Evolutionary conservation across 2,888 invertebrate genomes (phyloP).

Genomic region (Chalcosyrphus nemorum): DNA sequence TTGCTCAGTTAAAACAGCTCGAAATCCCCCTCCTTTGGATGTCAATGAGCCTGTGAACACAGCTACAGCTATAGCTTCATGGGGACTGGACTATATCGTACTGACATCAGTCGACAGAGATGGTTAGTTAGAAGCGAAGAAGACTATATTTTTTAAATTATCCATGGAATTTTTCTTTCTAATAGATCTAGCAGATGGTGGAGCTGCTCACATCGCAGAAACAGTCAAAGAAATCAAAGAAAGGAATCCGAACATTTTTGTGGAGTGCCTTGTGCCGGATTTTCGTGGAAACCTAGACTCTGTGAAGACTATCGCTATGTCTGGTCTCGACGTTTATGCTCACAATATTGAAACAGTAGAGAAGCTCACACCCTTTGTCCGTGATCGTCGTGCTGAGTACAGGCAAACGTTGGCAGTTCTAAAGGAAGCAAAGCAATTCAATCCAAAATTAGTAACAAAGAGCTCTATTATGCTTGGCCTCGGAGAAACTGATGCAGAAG

Average conservation of each 20-base stretch:
- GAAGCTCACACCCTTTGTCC: conserved; percentile 92
- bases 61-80: conserved; percentile 94
- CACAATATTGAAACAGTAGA: conserved; percentile 99
- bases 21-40: conserved; percentile 94
- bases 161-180: no score
- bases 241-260: conserved; percentile 92
- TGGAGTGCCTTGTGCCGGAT: conserved; percentile 98
- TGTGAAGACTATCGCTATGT: conserved; percentile 88
- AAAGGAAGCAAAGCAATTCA: conserved; percentile 90
- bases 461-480: conserved; percentile 99
- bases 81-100: conserved; percentile 99
- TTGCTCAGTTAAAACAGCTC: conserved; percentile 98
- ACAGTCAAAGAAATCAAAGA: conserved; percentile 94
- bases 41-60: conserved; percentile 95
- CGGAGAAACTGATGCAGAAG: conserved; percentile 93
- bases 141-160: no score
- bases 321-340: conserved; percentile 97
- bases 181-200: conserved; percentile 96
- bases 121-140: conserved; percentile 84
- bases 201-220: conserved; percentile 95
- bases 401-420: conserved; percentile 94
- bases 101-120: conserved; percentile 99
- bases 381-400: conserved; percentile 96
- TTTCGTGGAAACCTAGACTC: conserved; percentile 92
- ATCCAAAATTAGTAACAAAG: conserved; percentile 94